A percentile compares a stretch with the other conserved stretches of the same genome.
Conservation (phyloP, 2,888 invertebrate species). For the Andrena flavipes region DNA sequence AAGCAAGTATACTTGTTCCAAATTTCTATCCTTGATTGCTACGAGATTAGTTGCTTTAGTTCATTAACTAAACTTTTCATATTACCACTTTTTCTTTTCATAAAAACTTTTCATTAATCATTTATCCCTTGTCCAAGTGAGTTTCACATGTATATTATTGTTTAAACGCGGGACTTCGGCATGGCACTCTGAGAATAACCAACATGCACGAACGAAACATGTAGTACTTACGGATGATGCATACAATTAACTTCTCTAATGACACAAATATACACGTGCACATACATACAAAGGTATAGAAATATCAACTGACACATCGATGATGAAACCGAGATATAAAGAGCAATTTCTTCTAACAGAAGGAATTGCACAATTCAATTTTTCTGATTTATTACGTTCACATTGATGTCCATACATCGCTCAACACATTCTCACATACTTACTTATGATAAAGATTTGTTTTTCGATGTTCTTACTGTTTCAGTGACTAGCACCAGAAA, state of each 20-base stretch:
- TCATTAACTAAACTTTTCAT: background rate
- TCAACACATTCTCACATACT: background rate
- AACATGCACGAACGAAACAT: slow-evolving; percentile 4
- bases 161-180: background rate
- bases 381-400: background rate
- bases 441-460: slow-evolving; percentile 1
- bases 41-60: background rate
- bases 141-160: background rate
- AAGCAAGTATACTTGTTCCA: background rate
- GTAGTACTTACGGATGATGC: background rate
- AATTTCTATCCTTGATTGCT: background rate
- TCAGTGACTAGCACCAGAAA: background rate
- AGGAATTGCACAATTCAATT: background rate
- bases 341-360: background rate
- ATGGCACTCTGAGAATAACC: slow-evolving; percentile 40
- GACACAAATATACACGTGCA: background rate
- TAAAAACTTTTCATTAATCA: background rate
- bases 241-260: background rate
- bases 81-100: background rate
- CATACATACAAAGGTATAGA: background rate
- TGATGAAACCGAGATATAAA: background rate
- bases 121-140: background rate
- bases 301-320: background rate
- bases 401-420: background rate
- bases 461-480: background rate